These are phyloP conservation scores for Ammodytes marinus DNA, from an alignment of 2,113 vertebrate genomes.

Conservation along the genomic window DNA sequence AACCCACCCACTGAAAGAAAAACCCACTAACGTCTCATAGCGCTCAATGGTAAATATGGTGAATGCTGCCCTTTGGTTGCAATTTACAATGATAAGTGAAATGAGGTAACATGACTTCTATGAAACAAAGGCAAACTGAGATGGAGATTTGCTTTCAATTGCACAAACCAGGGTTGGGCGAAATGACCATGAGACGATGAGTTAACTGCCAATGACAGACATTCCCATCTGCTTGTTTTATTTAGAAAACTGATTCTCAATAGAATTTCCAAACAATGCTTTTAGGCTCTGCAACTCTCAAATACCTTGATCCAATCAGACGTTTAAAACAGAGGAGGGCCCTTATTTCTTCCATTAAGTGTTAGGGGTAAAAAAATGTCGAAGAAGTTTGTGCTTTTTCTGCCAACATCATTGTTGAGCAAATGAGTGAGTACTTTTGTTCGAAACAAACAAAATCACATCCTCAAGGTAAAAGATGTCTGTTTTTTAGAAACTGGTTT, in stretches of 20 bases:
- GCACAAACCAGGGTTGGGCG: background rate
- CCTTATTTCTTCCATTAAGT: background rate
- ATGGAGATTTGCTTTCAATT: background rate
- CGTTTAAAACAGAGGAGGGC: background rate
- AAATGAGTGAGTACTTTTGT: background rate
- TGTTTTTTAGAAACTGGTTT: background rate
- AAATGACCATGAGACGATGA: background rate
- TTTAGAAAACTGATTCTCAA: background rate
- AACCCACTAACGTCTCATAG: slow-evolving; percentile 30
- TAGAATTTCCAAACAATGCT: background rate
- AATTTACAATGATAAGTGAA: slow-evolving; percentile 20
- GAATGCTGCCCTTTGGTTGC: slow-evolving; percentile 31
- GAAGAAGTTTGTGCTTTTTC: background rate
- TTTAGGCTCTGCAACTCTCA: background rate
- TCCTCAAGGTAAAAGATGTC: background rate
- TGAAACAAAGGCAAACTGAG: background rate
- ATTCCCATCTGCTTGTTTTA: background rate
- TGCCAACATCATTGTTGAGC: background rate
- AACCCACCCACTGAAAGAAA: slow-evolving; percentile 41
- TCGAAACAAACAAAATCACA: background rate
- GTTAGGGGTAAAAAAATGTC: background rate
- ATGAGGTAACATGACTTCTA: slow-evolving; percentile 1
- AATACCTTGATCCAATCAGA: background rate
- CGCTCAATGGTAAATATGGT: slow-evolving; percentile 29
- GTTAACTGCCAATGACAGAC: background rate